Conservation (phyloP, 1,140 invertebrate genomes). For the Drosophila rhopaloa region DNA sequence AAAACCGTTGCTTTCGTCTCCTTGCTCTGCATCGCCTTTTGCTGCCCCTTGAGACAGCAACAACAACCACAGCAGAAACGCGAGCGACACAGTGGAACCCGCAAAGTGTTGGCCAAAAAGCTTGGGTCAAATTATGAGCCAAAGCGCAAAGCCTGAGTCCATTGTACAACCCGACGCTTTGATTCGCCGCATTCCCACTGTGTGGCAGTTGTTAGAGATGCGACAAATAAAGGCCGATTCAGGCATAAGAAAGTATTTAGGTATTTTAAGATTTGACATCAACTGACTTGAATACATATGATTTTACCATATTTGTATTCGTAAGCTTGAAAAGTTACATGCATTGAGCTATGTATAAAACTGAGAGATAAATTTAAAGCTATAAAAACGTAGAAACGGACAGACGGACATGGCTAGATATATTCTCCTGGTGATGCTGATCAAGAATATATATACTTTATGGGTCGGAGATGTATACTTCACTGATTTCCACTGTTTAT, state of each 20-base stretch:
- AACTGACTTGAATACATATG: too few species aligned
- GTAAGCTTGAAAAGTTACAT: too few species aligned
- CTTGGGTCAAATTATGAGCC: slow-evolving; percentile 73
- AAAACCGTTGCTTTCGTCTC: slow-evolving; percentile 53
- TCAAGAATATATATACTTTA: too few species aligned
- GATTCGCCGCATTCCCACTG: slow-evolving; percentile 62
- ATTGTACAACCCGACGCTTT: slow-evolving; percentile 66
- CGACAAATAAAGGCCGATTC: background rate
- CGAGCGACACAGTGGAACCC: slow-evolving; percentile 58
- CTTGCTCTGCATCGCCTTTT: slow-evolving; percentile 33
- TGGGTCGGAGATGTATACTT: too few species aligned
- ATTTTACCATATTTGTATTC: too few species aligned
- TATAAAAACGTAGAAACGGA: too few species aligned
- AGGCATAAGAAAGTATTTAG: background rate
- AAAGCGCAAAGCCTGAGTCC: slow-evolving; percentile 51
- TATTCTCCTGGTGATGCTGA: too few species aligned
- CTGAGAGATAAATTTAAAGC: too few species aligned
- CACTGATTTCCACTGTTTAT: too few species aligned
- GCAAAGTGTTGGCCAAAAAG: slow-evolving; percentile 57
- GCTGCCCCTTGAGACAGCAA: slow-evolving; percentile 30
- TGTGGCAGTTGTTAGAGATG: slow-evolving; percentile 33
- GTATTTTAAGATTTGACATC: background rate
- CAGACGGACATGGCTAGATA: too few species aligned
- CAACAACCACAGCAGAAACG: slow-evolving; percentile 16
- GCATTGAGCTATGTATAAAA: too few species aligned